Evolutionary conservation across 23 tunicate species (phyloP).

Genomic region (Styela clava): DNA sequence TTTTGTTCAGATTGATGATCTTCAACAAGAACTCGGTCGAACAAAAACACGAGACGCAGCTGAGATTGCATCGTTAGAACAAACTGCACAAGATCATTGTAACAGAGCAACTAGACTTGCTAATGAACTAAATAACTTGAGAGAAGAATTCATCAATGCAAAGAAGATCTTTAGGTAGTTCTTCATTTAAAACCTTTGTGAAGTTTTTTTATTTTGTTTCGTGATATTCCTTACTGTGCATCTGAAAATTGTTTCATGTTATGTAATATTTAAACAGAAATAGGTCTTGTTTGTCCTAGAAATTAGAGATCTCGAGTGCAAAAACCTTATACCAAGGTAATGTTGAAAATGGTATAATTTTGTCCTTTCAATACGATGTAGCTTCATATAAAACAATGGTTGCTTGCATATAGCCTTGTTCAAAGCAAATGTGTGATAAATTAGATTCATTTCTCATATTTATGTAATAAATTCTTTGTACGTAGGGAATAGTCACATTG

Average conservation of each 20-base stretch:
- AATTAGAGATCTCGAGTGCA: no score
- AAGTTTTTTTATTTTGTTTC: no score
- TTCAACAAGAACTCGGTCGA: slow-evolving; percentile 34
- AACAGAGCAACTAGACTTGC: slow-evolving; percentile 81
- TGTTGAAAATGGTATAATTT: no score
- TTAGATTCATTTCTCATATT: no score
- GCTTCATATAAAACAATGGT: no score
- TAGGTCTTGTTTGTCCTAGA: no score
- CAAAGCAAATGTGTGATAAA: no score
- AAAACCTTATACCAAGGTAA: no score
- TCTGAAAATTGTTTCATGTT: background rate
- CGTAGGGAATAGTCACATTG: no score
- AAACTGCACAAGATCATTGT: slow-evolving; percentile 83
- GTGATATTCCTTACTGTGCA: background rate
- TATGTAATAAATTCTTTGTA: no score
- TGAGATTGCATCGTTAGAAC: slow-evolving; percentile 63
- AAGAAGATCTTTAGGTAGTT: slow-evolving; percentile 63
- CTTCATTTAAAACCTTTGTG: background rate
- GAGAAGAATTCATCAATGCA: slow-evolving; percentile 47
- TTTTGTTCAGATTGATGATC: slow-evolving; percentile 24
- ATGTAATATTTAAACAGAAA: background rate
- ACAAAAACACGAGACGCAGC: slow-evolving; percentile 30
- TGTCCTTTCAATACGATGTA: no score
- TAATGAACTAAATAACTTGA: slow-evolving; percentile 65
- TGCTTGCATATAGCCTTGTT: no score